A percentile compares a stretch with the other conserved stretches of the same genome.
phyloP scores from a whole-genome alignment of 1,140 invertebrate species.

The Tetragonula clypearis region DNA sequence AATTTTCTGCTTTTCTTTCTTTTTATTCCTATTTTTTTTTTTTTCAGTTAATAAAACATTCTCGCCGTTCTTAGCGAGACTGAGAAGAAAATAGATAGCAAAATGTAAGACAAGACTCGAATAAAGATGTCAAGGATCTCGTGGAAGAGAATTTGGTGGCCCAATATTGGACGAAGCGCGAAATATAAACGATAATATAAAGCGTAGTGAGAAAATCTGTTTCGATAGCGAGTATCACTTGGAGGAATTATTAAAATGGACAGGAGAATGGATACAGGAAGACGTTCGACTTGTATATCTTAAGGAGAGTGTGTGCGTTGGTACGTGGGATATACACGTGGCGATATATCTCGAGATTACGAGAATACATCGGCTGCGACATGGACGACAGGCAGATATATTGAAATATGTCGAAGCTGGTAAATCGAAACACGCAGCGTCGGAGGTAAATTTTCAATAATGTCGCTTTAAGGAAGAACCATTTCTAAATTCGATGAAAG shows the following conservation, averaged over 20 bases:
- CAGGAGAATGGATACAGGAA: conserved; percentile 32
- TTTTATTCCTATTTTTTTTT: too few relatives aligned
- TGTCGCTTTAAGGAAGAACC: conserved; percentile 8
- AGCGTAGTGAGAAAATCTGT: not conserved
- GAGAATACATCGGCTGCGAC: conserved; percentile 59
- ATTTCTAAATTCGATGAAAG: not conserved
- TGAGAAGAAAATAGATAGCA: too few relatives aligned
- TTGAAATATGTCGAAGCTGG: conserved; percentile 52
- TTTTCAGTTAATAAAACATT: not conserved
- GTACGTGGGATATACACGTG: conserved; percentile 47
- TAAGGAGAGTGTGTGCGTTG: conserved; percentile 29
- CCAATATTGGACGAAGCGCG: not conserved
- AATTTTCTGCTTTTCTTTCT: too few relatives aligned
- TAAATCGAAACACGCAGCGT: conserved; percentile 41
- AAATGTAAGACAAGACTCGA: not conserved
- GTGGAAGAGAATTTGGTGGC: not conserved
- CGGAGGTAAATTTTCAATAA: conserved; percentile 57
- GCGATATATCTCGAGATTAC: conserved; percentile 65
- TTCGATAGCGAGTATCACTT: conserved; percentile 3
- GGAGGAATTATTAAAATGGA: conserved; percentile 60
- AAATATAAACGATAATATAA: not conserved
- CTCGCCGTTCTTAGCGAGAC: too few relatives aligned
- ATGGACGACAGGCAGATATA: conserved; percentile 51
- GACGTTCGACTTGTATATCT: conserved; percentile 46
- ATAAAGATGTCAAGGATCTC: not conserved